These are phyloP conservation scores for Rotaria socialis DNA, from an alignment of 2,888 invertebrate species.

Conservation along the genomic window DNA sequence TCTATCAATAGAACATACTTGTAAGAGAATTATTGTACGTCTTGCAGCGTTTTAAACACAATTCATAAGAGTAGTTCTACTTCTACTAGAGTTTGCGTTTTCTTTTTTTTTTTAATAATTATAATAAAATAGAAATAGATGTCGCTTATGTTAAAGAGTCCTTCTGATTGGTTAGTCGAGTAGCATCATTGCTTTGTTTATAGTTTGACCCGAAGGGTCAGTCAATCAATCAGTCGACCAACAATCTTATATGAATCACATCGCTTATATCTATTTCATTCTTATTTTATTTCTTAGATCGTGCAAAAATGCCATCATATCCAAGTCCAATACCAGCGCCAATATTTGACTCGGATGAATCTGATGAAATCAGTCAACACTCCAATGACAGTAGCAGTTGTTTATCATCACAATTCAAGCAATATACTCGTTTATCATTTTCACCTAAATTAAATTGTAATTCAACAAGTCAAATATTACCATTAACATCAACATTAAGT, in stretches of 20 bases:
- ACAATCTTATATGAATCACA: not conserved
- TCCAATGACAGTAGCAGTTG: not conserved
- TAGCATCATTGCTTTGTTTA: not conserved
- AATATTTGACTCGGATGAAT: not conserved
- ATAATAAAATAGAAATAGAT: no score
- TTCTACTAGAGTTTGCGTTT: no score
- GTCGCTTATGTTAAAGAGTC: no score
- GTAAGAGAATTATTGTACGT: no score
- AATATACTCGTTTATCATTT: not conserved
- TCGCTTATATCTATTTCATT: not conserved
- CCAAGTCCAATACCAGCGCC: not conserved
- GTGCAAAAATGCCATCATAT: not conserved
- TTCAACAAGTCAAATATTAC: not conserved
- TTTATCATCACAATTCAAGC: not conserved
- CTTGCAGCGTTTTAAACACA: no score
- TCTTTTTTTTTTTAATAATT: no score
- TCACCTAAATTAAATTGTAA: not conserved
- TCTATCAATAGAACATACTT: no score
- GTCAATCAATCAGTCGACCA: not conserved
- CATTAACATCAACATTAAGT: not conserved
- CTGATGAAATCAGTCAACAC: not conserved
- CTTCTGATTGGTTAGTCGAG: no score
- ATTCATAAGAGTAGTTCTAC: no score
- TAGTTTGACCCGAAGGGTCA: not conserved
- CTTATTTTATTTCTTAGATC: not conserved